phyloP scores from a whole-genome alignment of 2,113 vertebrate genomes.

The Muntiacus muntjak region DNA sequence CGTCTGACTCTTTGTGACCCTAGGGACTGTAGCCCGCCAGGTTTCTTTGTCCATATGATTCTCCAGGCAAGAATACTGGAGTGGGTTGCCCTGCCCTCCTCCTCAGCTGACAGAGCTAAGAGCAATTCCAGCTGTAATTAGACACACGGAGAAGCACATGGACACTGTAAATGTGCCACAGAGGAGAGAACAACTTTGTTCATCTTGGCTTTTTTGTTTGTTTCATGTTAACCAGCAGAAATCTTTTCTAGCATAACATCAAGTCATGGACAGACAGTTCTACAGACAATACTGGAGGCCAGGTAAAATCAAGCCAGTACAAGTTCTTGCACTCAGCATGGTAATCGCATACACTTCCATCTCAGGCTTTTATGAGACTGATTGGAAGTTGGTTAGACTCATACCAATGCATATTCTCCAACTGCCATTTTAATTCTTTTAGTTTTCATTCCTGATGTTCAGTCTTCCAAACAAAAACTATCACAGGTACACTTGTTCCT shows the following conservation, averaged over 20 bases:
- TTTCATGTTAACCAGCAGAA: not conserved
- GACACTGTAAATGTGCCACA: not conserved
- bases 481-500: not conserved
- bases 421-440: not conserved
- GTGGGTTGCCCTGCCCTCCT: not conserved
- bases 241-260: not conserved
- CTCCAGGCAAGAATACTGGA: not conserved
- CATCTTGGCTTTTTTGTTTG: not conserved
- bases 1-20: not conserved
- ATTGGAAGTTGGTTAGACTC: not conserved
- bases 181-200: not conserved
- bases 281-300: rapidly evolving
- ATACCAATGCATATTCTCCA: not conserved
- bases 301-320: not conserved
- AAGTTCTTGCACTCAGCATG: not conserved
- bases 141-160: not conserved
- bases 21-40: not conserved
- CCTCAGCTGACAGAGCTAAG: not conserved
- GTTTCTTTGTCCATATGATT: not conserved
- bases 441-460: not conserved
- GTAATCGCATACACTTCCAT: not conserved
- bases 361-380: not conserved
- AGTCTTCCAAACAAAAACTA: not conserved
- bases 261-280: not conserved
- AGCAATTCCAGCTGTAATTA: not conserved